Evolutionary conservation across 2,113 vertebrate species (phyloP), one percentile per base, ranked within the genome.

Genomic region (Clarias magur): DNA sequence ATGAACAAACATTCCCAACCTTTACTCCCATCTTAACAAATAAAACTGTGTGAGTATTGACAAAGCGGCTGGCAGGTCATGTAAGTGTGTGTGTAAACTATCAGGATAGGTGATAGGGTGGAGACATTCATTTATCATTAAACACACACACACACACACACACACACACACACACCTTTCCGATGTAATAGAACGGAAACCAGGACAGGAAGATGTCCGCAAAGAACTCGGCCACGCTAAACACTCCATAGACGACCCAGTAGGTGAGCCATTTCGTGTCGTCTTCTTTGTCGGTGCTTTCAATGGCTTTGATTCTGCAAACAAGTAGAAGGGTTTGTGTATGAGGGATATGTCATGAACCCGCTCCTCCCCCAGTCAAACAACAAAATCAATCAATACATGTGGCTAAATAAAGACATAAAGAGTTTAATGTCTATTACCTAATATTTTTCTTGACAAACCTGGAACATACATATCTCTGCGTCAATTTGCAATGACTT

Each of bases 231-330:
- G 91, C 97, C 90, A 99, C 96, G 85, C 98, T 99, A 95, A 99
- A 99, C 88, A 99, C 68, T 0, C 98, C 98, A 2, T 99, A 99
- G 7, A 99, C 98, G 15, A 99, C 98, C 98, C 98, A 99, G 93
- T 99, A 99, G 54, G 96, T 99, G 92, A 99, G 96, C 98, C 98
- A 99, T 89, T 99, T 97, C 0, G 98, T 99, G 80, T 99, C 98
- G 7, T 99, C 98, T 0, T 99, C 98, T 95, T 99, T 99, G 88
- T 94, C 97, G n/a, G 95, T 93, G 87, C 98, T 99, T 94, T 99
- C 98, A 80, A 99, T 99, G 67, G 98, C 98, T 93, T 99, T 99
- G 88, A 99, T 98, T 90, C 98, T 99, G 94, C 23, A 92, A 93
- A 90, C 54, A 80, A 90, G 42, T 82, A 88, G 88, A 11, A 30